Base-by-base conservation (phyloP, 1,140 invertebrate species). In the Atta cephalotes region DNA sequence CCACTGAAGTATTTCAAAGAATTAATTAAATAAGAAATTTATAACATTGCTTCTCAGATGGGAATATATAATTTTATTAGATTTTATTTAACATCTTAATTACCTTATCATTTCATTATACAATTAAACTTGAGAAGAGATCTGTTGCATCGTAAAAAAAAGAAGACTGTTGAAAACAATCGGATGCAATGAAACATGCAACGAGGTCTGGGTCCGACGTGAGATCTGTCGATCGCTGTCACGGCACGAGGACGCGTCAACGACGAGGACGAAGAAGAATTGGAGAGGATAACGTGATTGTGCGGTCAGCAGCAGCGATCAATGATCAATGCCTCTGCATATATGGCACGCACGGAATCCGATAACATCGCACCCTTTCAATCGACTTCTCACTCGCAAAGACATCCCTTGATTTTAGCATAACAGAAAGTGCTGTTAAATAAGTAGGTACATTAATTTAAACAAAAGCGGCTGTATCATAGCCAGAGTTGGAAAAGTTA, bases 251-350 rank as follows among this genome's bases (percentile, higher is more conserved):
- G 72, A 82, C 82, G n/a, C 72, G 82, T 85, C 87, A 72, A 87
- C 72, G 79, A 82, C 85, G 53, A 87, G 39, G 62, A 63, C 39
- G 76, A 86, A 70, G 85, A 86, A 87, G 90, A 84, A 86, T 70
- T 72, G 88, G 89, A 87, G 76, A 91, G 88, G 88, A 72, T 81
- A 90, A 87, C 85, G 91, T 88, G 91, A 92, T 92, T 91, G 92
- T 92, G 91, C 87, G 92, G 92, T 92, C 92, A 92, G 88, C 78
- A 91, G 76, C 82, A 90, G 91, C 92, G 91, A 92, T 92, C 92
- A 90, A 92, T 92, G 91, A 92, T 92, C 92, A 90, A 92, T 92
- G 90, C 71, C 35, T 89, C 82, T 90, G 90, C 89, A 89, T 90
- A 91, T 90, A 89, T 72, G 87, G 81, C 88, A 92, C 87, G 90